Conservation (phyloP, 2,113 vertebrate species). For the Gobio gobio region DNA sequence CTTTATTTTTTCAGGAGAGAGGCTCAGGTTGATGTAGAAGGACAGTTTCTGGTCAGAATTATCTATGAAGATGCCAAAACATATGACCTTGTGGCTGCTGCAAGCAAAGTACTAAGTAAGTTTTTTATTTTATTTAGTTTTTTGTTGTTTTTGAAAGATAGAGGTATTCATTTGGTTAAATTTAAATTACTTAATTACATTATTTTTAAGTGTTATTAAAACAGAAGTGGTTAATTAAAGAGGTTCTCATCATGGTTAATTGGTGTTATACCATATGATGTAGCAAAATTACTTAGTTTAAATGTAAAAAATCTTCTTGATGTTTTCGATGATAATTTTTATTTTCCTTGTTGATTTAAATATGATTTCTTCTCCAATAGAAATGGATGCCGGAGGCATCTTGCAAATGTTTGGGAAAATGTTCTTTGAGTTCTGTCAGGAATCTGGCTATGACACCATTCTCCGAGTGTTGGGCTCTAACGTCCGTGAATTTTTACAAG, state of each 20-base stretch:
- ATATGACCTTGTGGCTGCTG: slow-evolving; percentile 94
- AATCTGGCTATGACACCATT: slow-evolving; percentile 98
- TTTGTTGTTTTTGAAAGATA: not conserved
- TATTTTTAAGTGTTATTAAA: not conserved
- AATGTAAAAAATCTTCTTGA: not conserved
- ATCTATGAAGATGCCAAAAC: slow-evolving; percentile 99
- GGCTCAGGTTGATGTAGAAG: slow-evolving; percentile 97
- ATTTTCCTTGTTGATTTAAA: not conserved
- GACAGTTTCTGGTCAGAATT: slow-evolving; percentile 97
- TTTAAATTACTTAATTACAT: not conserved
- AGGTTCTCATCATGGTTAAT: not conserved
- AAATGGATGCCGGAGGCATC: slow-evolving; percentile 95
- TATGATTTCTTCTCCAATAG: slow-evolving; percentile 71
- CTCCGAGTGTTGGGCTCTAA: slow-evolving; percentile 95
- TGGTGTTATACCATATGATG: not conserved
- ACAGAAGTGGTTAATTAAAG: not conserved
- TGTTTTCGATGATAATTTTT: not conserved
- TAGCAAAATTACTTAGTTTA: too few species aligned
- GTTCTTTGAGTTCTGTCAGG: slow-evolving; percentile 99
- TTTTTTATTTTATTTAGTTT: slow-evolving; percentile 43
- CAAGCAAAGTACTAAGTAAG: slow-evolving; percentile 99
- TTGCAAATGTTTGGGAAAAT: slow-evolving; percentile 99
- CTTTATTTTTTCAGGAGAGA: slow-evolving; percentile 82
- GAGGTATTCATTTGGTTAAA: not conserved
- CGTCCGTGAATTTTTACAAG: slow-evolving; percentile 97